These are phyloP conservation scores for Drosophila pachea DNA, from an alignment of 1,140 invertebrate genomes.

Conservation along the genomic window DNA sequence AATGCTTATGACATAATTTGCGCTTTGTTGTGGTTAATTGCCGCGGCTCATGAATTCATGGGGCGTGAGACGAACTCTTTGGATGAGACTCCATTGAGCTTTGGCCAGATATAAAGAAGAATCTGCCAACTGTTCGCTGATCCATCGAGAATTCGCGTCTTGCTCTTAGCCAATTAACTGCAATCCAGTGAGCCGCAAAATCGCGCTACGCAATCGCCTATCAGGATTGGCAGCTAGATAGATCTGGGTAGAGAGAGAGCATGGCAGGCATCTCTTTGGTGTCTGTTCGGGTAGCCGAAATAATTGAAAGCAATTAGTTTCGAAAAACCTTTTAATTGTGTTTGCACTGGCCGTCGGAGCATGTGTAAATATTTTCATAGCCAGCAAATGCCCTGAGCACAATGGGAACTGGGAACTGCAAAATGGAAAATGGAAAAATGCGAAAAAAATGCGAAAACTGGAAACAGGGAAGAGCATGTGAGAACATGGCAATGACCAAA, in stretches of 20 bases:
- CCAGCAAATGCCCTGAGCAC: conserved; percentile 39
- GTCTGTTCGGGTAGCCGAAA: conserved; percentile 57
- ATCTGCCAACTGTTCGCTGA: conserved; percentile 6
- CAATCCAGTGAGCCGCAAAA: conserved; percentile 65
- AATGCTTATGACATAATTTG: conserved; percentile 71
- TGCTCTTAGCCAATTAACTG: conserved; percentile 66
- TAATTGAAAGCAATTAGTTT: conserved; percentile 78
- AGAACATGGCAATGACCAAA: conserved; percentile 77
- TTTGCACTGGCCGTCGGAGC: conserved; percentile 43
- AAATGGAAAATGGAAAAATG: conserved; percentile 11
- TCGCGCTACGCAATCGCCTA: conserved; percentile 58
- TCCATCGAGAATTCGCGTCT: not conserved
- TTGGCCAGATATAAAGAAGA: conserved; percentile 24
- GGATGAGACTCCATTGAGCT: conserved; percentile 9
- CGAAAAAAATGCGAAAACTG: too few species aligned
- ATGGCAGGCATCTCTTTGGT: conserved; percentile 46
- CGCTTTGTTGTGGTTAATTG: conserved; percentile 75
- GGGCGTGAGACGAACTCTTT: conserved; percentile 45
- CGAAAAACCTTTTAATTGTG: conserved; percentile 76
- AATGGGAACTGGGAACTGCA: conserved; percentile 29
- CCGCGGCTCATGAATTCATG: conserved; percentile 27
- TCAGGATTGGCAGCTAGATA: not conserved
- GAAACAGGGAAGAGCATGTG: conserved; percentile 47
- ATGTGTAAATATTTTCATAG: conserved; percentile 75
- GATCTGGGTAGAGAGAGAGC: conserved; percentile 19